These are phyloP conservation scores for Trachelus tabidus DNA, from an alignment of 2,888 invertebrate species.

Conservation along the genomic window DNA sequence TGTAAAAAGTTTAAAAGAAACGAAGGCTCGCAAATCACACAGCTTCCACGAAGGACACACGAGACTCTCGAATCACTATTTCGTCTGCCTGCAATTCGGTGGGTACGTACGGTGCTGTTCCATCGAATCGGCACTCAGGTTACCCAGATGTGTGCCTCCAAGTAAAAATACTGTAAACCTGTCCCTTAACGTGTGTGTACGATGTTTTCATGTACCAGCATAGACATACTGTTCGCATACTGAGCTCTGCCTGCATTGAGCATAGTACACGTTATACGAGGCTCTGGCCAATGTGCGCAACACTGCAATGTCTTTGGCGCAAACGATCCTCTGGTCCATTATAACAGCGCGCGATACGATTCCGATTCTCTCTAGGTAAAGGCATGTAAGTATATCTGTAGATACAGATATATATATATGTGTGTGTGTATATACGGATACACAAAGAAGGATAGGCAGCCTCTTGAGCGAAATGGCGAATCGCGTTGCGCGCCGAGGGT, in stretches of 20 bases:
- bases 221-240: not conserved
- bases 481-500: not conserved
- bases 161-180: constrained; percentile 26
- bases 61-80: constrained; percentile 32
- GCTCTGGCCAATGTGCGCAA: not conserved
- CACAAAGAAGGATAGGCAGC: not conserved
- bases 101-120: constrained; percentile 2
- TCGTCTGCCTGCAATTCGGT: constrained; percentile 27
- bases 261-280: not conserved
- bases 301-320: not conserved
- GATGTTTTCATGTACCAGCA: not conserved
- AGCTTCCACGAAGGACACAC: constrained; percentile 1
- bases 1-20: not conserved
- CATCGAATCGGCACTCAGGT: constrained; percentile 28
- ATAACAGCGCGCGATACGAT: not conserved
- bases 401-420: not conserved
- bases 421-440: not conserved
- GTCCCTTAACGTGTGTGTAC: constrained; percentile 22
- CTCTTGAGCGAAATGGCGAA: not conserved
- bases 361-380: not conserved
- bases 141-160: constrained; percentile 27
- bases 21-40: not conserved
- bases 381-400: not conserved
- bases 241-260: not conserved
- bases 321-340: not conserved